phyloP scores from a whole-genome alignment of 2,888 invertebrate genomes.

The Saturnia japonica region DNA sequence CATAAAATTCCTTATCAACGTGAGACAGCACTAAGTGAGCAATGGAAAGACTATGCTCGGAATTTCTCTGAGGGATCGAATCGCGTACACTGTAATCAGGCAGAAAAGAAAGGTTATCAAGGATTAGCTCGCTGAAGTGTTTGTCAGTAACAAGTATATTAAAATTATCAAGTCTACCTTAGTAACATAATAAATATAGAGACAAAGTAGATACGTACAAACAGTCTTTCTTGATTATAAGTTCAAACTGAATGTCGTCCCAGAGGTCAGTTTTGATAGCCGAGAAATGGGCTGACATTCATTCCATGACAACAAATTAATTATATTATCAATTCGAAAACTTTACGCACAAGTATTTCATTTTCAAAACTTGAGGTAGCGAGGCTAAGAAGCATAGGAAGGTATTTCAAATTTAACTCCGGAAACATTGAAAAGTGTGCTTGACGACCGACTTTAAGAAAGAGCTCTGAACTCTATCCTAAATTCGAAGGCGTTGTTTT shows the following conservation, averaged over 20 bases:
- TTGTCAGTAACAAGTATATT: neutral
- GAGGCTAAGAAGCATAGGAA: no score
- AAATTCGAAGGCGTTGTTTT: no score
- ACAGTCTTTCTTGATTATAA: conserved; percentile 13
- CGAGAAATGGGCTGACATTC: conserved; percentile 12
- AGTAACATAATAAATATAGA: conserved; percentile 6
- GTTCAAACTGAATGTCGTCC: conserved; percentile 6
- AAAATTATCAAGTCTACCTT: conserved; percentile 6
- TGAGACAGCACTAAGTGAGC: neutral
- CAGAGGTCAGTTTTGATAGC: conserved; percentile 6
- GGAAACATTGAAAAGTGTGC: no score
- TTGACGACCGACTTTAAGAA: no score
- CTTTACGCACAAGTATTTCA: neutral
- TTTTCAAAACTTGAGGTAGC: no score
- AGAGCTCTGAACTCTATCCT: no score
- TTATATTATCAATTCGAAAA: neutral
- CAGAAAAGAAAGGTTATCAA: neutral
- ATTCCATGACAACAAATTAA: conserved; percentile 8
- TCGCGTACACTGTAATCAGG: neutral
- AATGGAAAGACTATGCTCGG: neutral
- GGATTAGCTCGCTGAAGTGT: neutral
- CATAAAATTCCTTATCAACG: neutral
- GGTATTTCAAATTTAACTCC: no score
- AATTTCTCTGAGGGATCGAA: neutral
- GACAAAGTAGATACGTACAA: conserved; percentile 7